Evolutionary conservation across 2,888 invertebrate species (phyloP).

Genomic region (Cephus runcator): DNA sequence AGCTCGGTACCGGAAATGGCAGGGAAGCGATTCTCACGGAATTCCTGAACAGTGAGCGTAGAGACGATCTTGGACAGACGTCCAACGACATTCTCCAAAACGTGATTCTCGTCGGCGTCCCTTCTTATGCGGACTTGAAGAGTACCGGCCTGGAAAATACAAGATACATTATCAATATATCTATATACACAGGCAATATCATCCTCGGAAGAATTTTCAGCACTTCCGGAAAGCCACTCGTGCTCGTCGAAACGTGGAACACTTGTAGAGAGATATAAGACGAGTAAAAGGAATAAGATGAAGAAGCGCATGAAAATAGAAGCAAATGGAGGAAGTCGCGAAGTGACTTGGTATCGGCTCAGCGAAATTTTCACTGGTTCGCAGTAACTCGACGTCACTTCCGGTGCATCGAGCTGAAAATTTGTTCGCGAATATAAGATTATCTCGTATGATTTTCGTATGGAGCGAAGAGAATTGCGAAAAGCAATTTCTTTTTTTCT

Average conservation of each 20-base stretch:
- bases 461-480: not conserved
- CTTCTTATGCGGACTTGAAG: conserved; percentile 71
- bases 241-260: not conserved
- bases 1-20: conserved; percentile 14
- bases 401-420: not conserved
- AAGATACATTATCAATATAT: conserved; percentile 1
- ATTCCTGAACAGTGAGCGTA: conserved; percentile 70
- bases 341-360: not conserved
- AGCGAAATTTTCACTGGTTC: not conserved
- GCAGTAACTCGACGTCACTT: not conserved
- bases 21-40: conserved; percentile 33
- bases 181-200: not conserved
- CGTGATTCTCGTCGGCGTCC: conserved; percentile 73
- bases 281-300: not conserved
- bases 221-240: not conserved
- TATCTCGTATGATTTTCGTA: not conserved
- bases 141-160: conserved; percentile 66
- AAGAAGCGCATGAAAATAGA: not conserved
- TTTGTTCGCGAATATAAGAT: not conserved
- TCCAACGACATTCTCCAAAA: conserved; percentile 70
- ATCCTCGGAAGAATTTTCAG: not conserved
- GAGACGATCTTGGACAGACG: conserved; percentile 69
- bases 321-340: not conserved
- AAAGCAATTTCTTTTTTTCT: not conserved
- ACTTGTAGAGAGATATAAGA: not conserved